These are phyloP conservation scores for Drosophila nigricruria DNA, from an alignment of 2,888 invertebrate genomes.

Conservation along the genomic window DNA sequence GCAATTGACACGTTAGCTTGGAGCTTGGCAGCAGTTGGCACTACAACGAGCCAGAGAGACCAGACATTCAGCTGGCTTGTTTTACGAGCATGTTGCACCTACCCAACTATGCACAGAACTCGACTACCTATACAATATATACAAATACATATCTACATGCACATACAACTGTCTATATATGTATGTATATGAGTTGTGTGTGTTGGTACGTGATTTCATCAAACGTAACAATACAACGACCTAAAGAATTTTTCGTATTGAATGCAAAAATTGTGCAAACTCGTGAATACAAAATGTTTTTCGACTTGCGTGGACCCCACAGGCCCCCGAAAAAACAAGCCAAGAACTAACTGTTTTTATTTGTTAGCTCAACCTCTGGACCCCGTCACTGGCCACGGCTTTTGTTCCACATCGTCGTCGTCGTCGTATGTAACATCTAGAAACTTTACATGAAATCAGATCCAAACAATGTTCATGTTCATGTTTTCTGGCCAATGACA, in stretches of 20 bases:
- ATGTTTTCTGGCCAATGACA: constrained; percentile 66
- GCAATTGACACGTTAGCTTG: constrained; percentile 78
- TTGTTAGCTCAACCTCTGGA: constrained; percentile 29
- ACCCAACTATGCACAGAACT: constrained; percentile 49
- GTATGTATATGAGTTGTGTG: constrained; percentile 15
- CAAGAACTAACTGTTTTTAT: constrained; percentile 42
- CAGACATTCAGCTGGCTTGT: constrained; percentile 64
- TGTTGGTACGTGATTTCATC: constrained; percentile 78
- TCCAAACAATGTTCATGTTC: constrained; percentile 44
- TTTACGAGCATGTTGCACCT: constrained; percentile 80
- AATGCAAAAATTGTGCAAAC: constrained; percentile 81
- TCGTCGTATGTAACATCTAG: background rate
- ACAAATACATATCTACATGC: constrained; percentile 9
- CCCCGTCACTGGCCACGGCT: constrained; percentile 1
- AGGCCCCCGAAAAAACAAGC: constrained; percentile 24
- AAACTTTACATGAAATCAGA: constrained; percentile 56
- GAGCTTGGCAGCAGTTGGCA: constrained; percentile 75
- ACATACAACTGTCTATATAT: background rate
- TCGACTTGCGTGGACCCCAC: constrained; percentile 51
- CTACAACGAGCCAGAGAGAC: constrained; percentile 55
- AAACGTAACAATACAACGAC: constrained; percentile 71
- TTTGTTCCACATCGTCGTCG: background rate
- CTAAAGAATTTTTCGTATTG: constrained; percentile 75
- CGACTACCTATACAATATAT: constrained; percentile 37
- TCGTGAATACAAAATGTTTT: constrained; percentile 77